Evolutionary conservation across 2,113 vertebrate species (phyloP).

Genomic region (Xiphophorus hellerii): DNA sequence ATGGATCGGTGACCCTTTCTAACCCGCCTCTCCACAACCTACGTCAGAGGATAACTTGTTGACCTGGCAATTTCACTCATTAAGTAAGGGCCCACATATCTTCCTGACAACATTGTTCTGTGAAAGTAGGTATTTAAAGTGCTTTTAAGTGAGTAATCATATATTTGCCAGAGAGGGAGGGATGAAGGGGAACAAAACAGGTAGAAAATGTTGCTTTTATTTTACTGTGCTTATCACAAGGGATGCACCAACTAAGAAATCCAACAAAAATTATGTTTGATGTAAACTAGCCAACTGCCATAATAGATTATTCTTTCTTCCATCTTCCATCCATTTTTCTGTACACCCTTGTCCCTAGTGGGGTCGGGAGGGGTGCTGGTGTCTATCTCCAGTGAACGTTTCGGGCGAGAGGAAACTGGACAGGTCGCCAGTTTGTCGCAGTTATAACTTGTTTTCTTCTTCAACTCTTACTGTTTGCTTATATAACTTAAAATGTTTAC

Average conservation of each 20-base stretch:
- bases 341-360: too few relatives aligned
- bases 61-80: slow-evolving; percentile 54
- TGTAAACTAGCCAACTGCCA: background rate
- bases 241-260: background rate
- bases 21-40: slow-evolving; percentile 42
- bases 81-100: slow-evolving; percentile 42
- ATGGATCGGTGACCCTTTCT: slow-evolving; percentile 57
- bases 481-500: too few relatives aligned
- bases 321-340: too few relatives aligned
- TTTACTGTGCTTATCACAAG: background rate
- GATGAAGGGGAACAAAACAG: background rate
- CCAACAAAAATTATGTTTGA: background rate
- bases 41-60: slow-evolving; percentile 71
- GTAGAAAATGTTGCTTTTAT: background rate
- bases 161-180: slow-evolving; percentile 2
- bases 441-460: too few relatives aligned
- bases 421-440: too few relatives aligned
- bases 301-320: background rate
- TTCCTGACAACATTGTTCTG: slow-evolving; percentile 57
- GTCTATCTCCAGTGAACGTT: too few relatives aligned
- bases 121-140: slow-evolving; percentile 17
- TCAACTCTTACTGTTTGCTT: too few relatives aligned
- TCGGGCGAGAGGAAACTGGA: too few relatives aligned
- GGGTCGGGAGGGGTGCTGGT: too few relatives aligned
- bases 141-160: slow-evolving; percentile 20